Evolutionary conservation across 1,140 invertebrate species (phyloP).

Genomic region (Chymomyza costata): DNA sequence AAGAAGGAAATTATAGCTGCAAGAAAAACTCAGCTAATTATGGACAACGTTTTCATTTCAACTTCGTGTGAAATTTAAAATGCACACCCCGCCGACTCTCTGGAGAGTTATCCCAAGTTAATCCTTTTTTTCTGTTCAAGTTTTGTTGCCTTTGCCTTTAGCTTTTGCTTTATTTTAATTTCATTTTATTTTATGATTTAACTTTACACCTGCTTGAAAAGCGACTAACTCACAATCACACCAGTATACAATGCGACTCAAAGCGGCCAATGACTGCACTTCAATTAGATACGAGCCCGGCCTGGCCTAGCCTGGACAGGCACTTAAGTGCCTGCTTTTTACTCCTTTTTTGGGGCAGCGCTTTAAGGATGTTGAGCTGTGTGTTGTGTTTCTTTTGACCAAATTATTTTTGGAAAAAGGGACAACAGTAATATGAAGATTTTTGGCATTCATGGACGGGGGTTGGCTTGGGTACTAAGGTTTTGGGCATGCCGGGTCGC

Average conservation of each 20-base stretch:
- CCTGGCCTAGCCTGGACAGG: slow-evolving; percentile 42
- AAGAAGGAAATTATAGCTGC: too few species aligned
- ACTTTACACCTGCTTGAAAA: slow-evolving; percentile 72
- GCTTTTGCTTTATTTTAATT: slow-evolving; percentile 60
- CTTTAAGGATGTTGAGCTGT: too few species aligned
- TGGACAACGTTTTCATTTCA: slow-evolving; percentile 28
- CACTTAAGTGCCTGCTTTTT: slow-evolving; percentile 69
- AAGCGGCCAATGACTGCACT: slow-evolving; percentile 41
- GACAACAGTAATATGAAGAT: slow-evolving; percentile 56
- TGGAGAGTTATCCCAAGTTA: slow-evolving; percentile 36
- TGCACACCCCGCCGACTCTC: slow-evolving; percentile 23
- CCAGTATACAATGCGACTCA: slow-evolving; percentile 24
- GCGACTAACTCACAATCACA: slow-evolving; percentile 18
- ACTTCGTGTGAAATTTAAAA: slow-evolving; percentile 1
- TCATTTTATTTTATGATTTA: slow-evolving; percentile 75
- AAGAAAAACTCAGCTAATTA: slow-evolving; percentile 50
- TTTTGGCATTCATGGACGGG: slow-evolving; percentile 23
- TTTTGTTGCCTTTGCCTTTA: slow-evolving; percentile 27
- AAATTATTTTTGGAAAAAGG: slow-evolving; percentile 57
- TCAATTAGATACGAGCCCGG: slow-evolving; percentile 64
- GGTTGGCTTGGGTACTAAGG: too few species aligned
- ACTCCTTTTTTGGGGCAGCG: slow-evolving; percentile 27
- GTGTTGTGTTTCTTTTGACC: slow-evolving; percentile 57
- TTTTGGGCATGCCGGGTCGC: slow-evolving; percentile 65
- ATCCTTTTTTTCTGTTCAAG: slow-evolving; percentile 44